phyloP scores from a whole-genome alignment of 2,797 vertebrate species.

The Onychomys arenicola region DNA sequence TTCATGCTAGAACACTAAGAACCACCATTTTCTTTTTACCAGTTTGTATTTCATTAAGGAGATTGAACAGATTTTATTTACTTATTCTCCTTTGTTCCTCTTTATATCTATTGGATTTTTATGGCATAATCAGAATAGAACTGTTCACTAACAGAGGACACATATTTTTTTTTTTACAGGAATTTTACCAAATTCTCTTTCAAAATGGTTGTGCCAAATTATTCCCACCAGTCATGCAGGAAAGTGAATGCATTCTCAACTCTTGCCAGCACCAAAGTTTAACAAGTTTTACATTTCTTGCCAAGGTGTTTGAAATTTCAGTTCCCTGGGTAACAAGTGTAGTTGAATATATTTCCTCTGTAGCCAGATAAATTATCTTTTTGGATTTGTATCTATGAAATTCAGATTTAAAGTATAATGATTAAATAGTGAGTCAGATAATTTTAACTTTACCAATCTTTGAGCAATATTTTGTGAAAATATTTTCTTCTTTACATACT shows the following conservation, averaged over 20 bases:
- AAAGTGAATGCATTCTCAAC: conserved; percentile 46
- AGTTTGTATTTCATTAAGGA: background rate
- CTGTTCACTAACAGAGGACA: background rate
- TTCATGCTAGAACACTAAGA: background rate
- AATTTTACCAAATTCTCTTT: conserved; percentile 61
- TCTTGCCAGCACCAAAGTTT: conserved; percentile 32
- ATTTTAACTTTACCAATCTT: background rate
- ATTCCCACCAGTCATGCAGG: conserved; percentile 22
- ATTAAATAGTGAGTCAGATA: background rate
- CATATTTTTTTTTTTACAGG: conserved; percentile 56
- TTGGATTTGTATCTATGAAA: conserved; percentile 39
- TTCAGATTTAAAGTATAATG: conserved; percentile 39
- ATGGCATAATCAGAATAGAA: conserved; percentile 23
- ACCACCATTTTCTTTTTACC: background rate
- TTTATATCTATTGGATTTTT: conserved; percentile 11
- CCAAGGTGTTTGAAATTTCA: conserved; percentile 52
- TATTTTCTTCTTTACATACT: conserved; percentile 52
- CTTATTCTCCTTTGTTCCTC: background rate
- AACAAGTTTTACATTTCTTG: conserved; percentile 34
- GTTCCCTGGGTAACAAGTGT: conserved; percentile 1
- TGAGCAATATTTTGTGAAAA: conserved; percentile 22
- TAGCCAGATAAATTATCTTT: conserved; percentile 6
- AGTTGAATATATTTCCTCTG: background rate
- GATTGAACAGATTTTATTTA: background rate
- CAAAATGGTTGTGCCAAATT: conserved; percentile 43